Conservation (phyloP, 2,888 invertebrate species). For the Sipha maydis region DNA sequence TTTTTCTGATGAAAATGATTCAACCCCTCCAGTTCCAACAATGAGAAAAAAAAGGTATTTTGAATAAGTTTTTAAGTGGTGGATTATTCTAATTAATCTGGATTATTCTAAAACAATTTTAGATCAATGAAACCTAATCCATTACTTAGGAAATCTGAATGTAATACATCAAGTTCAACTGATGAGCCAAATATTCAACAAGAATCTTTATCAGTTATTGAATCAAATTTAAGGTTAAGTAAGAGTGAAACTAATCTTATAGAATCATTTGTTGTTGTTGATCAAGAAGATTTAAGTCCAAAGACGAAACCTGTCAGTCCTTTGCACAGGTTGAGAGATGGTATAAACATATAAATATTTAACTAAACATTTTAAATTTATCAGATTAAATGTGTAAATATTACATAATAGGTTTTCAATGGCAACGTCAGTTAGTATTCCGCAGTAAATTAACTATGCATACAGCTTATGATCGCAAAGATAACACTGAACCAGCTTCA, state of each 20-base stretch:
- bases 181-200: conserved; percentile 63
- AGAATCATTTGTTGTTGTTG: conserved; percentile 86
- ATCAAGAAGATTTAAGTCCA: conserved; percentile 63
- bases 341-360: conserved; percentile 6
- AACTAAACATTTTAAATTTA: conserved; percentile 8
- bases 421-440: conserved; percentile 91
- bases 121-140: conserved; percentile 52
- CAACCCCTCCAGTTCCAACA: conserved; percentile 43
- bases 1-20: conserved; percentile 70
- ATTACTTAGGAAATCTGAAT: conserved; percentile 65
- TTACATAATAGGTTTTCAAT: conserved; percentile 74
- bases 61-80: not conserved
- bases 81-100: not conserved
- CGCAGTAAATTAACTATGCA: conserved; percentile 97
- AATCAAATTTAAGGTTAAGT: conserved; percentile 75
- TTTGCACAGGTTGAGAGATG: conserved; percentile 45
- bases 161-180: conserved; percentile 64
- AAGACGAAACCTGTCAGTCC: conserved; percentile 46
- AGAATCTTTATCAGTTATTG: conserved; percentile 62
- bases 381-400: not conserved
- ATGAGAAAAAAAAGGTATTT: conserved; percentile 57
- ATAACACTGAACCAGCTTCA: conserved; percentile 96
- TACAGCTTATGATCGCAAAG: conserved; percentile 94
- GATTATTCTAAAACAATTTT: not conserved
- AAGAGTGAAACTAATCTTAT: conserved; percentile 92